phyloP scores from a whole-genome alignment of 2,113 vertebrate genomes.

The Malurus cyaneus region DNA sequence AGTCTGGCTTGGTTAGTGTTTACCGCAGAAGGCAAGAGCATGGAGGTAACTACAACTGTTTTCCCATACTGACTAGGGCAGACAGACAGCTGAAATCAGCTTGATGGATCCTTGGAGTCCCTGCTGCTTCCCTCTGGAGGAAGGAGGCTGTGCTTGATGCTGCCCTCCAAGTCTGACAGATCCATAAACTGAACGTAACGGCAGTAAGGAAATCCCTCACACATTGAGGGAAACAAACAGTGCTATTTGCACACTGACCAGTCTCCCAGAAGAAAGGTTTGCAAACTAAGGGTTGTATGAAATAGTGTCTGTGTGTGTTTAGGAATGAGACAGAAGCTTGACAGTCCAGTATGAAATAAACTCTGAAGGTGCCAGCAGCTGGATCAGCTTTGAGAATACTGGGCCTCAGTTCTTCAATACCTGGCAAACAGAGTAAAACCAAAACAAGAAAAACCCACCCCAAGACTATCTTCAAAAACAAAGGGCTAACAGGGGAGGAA shows the following conservation, averaged over 20 bases:
- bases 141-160: neutral
- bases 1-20: constrained; percentile 7
- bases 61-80: neutral
- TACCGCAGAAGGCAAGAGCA: neutral
- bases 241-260: neutral
- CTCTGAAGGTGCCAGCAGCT: neutral
- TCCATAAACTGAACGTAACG: neutral
- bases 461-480: neutral
- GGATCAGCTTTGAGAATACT: neutral
- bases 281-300: neutral
- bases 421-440: neutral
- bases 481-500: neutral
- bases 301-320: neutral
- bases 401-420: neutral
- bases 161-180: neutral
- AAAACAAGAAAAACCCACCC: neutral
- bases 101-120: neutral
- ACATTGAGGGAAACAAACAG: neutral
- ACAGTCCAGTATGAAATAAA: neutral
- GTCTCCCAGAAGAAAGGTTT: neutral
- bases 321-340: neutral
- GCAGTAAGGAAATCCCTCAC: constrained; percentile 16
- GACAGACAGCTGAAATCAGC: neutral
- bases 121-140: neutral
- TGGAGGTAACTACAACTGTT: neutral